Evolutionary conservation across 2,113 vertebrate species (phyloP), one percentile per base, ranked within the genome.

Genomic region (Poeciliopsis prolifica): DNA sequence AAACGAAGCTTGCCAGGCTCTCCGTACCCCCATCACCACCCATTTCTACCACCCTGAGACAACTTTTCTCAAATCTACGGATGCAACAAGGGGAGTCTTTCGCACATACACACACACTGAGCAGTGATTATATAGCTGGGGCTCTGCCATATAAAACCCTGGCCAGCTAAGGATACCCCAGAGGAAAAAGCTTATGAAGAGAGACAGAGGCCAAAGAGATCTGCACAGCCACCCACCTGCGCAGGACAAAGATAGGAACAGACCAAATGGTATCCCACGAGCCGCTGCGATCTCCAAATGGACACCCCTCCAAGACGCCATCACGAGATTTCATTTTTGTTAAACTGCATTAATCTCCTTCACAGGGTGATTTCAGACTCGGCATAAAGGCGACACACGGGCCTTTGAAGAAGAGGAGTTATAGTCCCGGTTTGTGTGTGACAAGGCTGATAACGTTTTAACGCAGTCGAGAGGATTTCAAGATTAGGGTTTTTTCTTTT

Each of bases 61-160:
- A 84, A 87, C 82, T 84, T 84, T 79, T 66, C 74, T 61, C 63
- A 89, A 91, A 91, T 90, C 88, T 74, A 82, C 77, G 51, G 82
- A 82, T 79, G 81, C 72, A 85, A 61, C 9, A 68, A 68, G 75
- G 83, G 80, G 83, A 80, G 82, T 82, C 75, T 74, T 65, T 60
- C 74, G 66, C 40, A 42, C 35, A 37, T 61, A 60, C 75, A 72
- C 76, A 40, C 64, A 40, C 65, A 66, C 74, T 82, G 79, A 82
- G 85, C 77, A 74, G 12, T 83, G 86, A 91, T 90, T 82, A 86
- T 79, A 72, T 69, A 67, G 75, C 79, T 71, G 81, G 51, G 73
- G 51, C 67, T 83, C 76, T 62, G 85, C 82, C 80, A 87, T 68
- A 83, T 90, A 84, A 80, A 85, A 84, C 62, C 67, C 68, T 7